Evolutionary conservation across 2,113 vertebrate species (phyloP), one percentile per base, ranked within the genome.

Genomic region (Cygnus atratus): DNA sequence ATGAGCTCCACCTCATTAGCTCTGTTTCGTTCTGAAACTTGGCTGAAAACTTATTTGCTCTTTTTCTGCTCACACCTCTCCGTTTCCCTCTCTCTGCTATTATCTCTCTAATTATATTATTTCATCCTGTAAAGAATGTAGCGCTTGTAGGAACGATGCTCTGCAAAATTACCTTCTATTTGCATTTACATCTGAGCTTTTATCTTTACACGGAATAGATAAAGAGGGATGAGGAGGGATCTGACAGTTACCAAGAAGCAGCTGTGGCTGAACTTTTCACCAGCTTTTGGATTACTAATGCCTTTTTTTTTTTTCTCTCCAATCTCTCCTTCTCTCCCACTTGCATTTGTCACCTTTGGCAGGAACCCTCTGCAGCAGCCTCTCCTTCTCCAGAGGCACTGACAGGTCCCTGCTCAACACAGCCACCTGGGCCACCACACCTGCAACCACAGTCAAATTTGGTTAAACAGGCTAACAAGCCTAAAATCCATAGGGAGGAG

Each of bases 1-100:
- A 94, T 77, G 76, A 96, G 55, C 87, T 92, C 20, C 17, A 67
- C 31, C 41, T 95, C 78, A 95, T 91, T 90, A 94, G 43, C 93
- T 92, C 41, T 18, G 16, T 50, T 74, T 77, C 71, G n/a, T 92
- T 87, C 37, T n/a, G 50, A 71, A 96, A 91, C 17, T 62, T 6
- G 1, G 8, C 84, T 54, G 61, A 75, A 93, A 92, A 91, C 48
- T 44, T 80, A 43, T 28, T 91, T 93, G 57, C 73, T 91, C 58
- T 58, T 62, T 79, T 76, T 90, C 73, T 59, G 33, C 44, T 87
- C 55, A 37, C 0, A 0, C 66, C 31, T 87, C 37, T 72, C 33
- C 15, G 28, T 62, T 82, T 68, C 52, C 41, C 54, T 54, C 54
- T 79, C 71, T 63, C 57, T 55, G n/a, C 72, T 86, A 67, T 90